Evolutionary conservation across 1,140 invertebrate species (phyloP), one percentile per base, ranked within the genome.

Genomic region (Zaprionus ornatus): DNA sequence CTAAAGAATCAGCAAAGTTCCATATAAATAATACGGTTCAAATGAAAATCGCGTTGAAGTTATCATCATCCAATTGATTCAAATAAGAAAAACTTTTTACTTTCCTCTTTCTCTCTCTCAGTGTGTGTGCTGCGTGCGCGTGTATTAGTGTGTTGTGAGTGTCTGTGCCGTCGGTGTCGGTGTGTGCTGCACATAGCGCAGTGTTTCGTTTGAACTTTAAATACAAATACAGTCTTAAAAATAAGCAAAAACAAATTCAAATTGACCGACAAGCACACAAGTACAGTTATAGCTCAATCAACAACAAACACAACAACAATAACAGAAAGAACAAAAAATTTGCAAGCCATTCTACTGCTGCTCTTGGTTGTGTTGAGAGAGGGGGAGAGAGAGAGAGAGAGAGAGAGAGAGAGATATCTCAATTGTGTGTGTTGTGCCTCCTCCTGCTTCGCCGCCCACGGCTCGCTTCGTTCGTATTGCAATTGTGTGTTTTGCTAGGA

Each of bases 71-170:
- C 55, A 66, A 66, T 72, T 66, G 68, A 55, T 48, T 54, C 69
- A 56, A 76, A 76, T 60, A 72, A 72, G 68, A 76, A 76, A 59
- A 61, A 65, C 45, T 61, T 71, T 66, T 76, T 50, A 62, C 59
- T 76, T 56, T 65, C 60, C 45, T 45, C 29, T 56, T 29, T 61
- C 45, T 54, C 15, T 54, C 27, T 32, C 40, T 50, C 40, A 27
- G 40, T 50, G 45, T 50, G 59, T 40, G 50, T 54, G 48, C 56
- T 42, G 35, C 56, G 68, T 37, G 56, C 23, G 7, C 32, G 35
- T 48, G 27, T 48, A 25, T 4, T 12, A 35, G 27, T 48, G n/a
- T 4, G 9, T 17, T 27, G n/a, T 64, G 35, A 56, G 19, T 21
- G 52, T 4, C n/a, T 55, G 65, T 59, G n/a, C 23, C 29, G 29